Evolutionary conservation across 2,888 invertebrate species (phyloP), one percentile per base, ranked within the genome.

Genomic region (Phortica magna): DNA sequence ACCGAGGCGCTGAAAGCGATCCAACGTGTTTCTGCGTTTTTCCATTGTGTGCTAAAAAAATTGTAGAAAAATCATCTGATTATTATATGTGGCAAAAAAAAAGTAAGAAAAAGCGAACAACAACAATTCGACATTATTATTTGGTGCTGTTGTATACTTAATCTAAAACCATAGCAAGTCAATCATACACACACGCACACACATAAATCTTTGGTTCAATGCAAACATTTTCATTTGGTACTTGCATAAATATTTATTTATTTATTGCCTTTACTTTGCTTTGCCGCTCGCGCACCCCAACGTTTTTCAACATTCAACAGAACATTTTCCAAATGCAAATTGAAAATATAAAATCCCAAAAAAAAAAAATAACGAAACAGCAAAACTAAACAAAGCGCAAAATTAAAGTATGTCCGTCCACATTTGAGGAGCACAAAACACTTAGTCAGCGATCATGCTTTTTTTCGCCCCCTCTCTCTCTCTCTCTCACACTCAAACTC

Each of bases 1-100:
- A 91, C 96, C 95, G 92, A 95, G 94, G 92, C 95, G 95, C 91
- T 95, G 95, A 92, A 96, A 93, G 87, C 96, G 95, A 93, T 96
- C 96, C 95, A 96, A 95, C 91, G 95, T 95, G 94, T 95, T 94
- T 80, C 91, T 90, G 79, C 90, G 90, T 85, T 91, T 92, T 78
- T 92, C 92, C 92, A 92, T 92, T 83, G 83, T 89, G 78, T 84
- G 81, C 92, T 91, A 78, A 39, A 84, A 83, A 68, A 17, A 39
- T 53, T 55, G 53, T 41, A 59, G 31, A 61, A 67, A 64, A 41
- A 7, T 4, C 31, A 31, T 31, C 5, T n/a, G 61, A 55, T 68
- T 39, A 73, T 59, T 39, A 67, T 14, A 65, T 64, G 71, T n/a
- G n/a, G n/a, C n/a, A n/a, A n/a, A n/a, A n/a, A n/a, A n/a, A n/a